A percentile compares a stretch with the other conserved stretches of the same genome.
phyloP scores from a whole-genome alignment of 2,888 invertebrate species.

The Nemapogon koenigi region DNA sequence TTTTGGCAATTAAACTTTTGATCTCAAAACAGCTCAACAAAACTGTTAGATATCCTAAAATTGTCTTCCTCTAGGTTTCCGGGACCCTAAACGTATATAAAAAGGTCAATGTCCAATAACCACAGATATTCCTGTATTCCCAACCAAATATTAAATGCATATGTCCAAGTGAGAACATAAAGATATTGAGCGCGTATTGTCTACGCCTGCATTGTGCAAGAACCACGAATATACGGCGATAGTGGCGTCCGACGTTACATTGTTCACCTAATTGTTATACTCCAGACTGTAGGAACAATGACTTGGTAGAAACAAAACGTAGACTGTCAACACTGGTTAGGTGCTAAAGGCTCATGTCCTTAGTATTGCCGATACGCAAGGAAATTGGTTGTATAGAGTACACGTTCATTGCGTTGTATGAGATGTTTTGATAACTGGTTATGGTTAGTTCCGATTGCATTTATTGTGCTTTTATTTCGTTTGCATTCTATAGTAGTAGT shows the following conservation, averaged over 20 bases:
- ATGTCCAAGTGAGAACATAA: too few species aligned
- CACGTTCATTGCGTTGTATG: too few species aligned
- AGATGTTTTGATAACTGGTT: too few species aligned
- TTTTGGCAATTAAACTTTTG: too few species aligned
- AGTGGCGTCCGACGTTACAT: slow-evolving; percentile 40
- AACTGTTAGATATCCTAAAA: too few species aligned
- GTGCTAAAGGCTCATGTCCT: slow-evolving; percentile 57
- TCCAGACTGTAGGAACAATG: slow-evolving; percentile 36
- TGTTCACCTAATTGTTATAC: slow-evolving; percentile 57
- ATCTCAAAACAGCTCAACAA: too few species aligned
- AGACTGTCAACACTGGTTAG: slow-evolving; percentile 33
- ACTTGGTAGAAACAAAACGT: slow-evolving; percentile 49
- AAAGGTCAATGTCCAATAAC: too few species aligned
- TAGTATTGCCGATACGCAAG: slow-evolving; percentile 47
- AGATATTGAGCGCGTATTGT: slow-evolving; percentile 58
- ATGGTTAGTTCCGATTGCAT: too few species aligned
- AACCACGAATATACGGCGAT: slow-evolving; percentile 37
- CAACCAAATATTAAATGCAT: neutral
- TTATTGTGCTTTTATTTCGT: too few species aligned
- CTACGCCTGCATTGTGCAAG: slow-evolving; percentile 33
- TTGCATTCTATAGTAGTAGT: too few species aligned
- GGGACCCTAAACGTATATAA: too few species aligned
- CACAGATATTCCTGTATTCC: neutral
- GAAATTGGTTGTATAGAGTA: slow-evolving; percentile 53
- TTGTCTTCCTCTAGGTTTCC: too few species aligned